Evolutionary conservation across 2,888 invertebrate species (phyloP).

Genomic region (Lycophotia porphyrea): DNA sequence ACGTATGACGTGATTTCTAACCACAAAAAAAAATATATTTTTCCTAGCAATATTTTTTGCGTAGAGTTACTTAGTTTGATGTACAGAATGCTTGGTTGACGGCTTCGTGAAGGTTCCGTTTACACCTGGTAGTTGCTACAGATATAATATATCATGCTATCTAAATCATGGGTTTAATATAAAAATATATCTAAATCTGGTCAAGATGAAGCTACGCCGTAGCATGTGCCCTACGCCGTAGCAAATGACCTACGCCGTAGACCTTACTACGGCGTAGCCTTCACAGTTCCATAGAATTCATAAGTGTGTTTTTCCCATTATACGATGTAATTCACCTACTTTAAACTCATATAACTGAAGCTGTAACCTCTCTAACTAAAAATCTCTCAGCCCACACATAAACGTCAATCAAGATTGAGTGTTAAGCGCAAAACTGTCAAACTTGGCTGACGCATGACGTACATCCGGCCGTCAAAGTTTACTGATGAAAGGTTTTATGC

Average conservation of each 20-base stretch:
- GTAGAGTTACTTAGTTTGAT: too few species aligned
- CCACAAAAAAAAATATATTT: too few species aligned
- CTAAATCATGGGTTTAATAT: background rate
- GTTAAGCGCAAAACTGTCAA: slow-evolving; percentile 54
- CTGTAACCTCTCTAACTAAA: slow-evolving; percentile 44
- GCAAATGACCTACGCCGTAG: slow-evolving; percentile 31
- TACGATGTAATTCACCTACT: slow-evolving; percentile 14
- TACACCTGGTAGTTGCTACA: too few species aligned
- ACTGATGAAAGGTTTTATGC: slow-evolving; percentile 48
- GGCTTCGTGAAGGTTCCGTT: too few species aligned
- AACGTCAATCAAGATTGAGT: slow-evolving; percentile 57
- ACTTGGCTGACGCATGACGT: slow-evolving; percentile 51
- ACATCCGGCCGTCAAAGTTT: slow-evolving; percentile 52
- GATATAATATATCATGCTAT: background rate
- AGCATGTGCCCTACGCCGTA: slow-evolving; percentile 30
- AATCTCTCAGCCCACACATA: slow-evolving; percentile 51
- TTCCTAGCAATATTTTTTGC: too few species aligned
- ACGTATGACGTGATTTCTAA: too few species aligned
- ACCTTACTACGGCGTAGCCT: slow-evolving; percentile 37
- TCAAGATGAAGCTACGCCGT: background rate
- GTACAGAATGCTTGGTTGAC: too few species aligned
- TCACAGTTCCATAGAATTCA: background rate
- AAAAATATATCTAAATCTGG: background rate
- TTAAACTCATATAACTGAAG: slow-evolving; percentile 33
- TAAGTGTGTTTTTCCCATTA: background rate